phyloP scores from a whole-genome alignment of 35 echinoderm and acorn worm genomes.

The Apostichopus californicus region DNA sequence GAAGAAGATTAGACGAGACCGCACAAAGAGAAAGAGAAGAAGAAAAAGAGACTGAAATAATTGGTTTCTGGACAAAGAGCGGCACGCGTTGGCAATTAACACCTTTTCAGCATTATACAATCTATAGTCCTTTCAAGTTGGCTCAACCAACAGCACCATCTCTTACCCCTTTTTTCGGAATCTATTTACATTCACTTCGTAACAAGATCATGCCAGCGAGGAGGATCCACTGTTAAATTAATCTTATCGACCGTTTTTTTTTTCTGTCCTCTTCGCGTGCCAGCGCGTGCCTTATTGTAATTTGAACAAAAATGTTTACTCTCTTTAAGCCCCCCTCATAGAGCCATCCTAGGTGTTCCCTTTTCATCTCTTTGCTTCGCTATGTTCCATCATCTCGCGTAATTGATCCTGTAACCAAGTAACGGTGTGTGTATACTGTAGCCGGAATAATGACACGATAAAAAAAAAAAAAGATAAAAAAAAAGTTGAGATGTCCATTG shows the following conservation, averaged over 20 bases:
- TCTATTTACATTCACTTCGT: constrained; percentile 1
- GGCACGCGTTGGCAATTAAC: constrained; percentile 28
- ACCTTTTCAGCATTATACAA: neutral
- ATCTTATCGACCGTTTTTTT: neutral
- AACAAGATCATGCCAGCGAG: constrained; percentile 13
- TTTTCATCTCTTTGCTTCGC: neutral
- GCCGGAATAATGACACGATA: neutral
- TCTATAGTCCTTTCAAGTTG: neutral
- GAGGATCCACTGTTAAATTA: neutral
- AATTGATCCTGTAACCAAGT: constrained; percentile 44
- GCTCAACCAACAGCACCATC: neutral
- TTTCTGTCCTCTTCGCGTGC: constrained; percentile 34
- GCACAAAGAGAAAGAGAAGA: neutral
- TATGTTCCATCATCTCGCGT: neutral
- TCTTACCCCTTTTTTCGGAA: neutral
- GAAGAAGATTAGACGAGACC: no score
- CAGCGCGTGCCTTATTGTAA: constrained; percentile 25
- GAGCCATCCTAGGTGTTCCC: neutral
- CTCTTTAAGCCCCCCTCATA: constrained; percentile 4
- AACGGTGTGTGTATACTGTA: neutral
- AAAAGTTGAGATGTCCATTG: neutral
- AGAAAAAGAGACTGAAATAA: neutral
- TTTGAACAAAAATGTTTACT: constrained; percentile 30
- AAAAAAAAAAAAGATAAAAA: neutral
- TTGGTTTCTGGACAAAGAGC: neutral